Base-by-base conservation (phyloP, 2,797 vertebrate genomes). In the Toxotes lorentzi region DNA sequence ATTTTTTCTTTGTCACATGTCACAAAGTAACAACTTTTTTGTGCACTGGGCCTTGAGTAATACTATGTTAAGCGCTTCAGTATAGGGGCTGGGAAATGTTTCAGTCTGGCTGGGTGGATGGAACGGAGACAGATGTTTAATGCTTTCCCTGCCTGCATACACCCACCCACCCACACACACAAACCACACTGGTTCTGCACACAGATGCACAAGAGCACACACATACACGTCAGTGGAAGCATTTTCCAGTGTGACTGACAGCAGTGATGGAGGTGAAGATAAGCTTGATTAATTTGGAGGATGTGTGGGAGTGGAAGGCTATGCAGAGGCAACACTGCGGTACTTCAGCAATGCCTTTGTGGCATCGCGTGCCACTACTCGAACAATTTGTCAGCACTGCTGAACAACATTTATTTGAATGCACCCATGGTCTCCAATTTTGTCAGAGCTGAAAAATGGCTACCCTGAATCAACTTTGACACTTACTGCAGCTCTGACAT, bases 41-140 rank as follows among this genome's bases (percentile, higher is more conserved):
- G 35, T 34, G 34, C 23, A 53, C 16, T 2, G 56, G 38, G n/a
- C 50, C 77, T 82, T 34, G 8, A 63, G 53, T 73, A 61, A 61
- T 38, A 34, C 60, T 43, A 60, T 79, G 66, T 77, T 53, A 61
- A 80, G 71, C 66, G 79, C 56, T 84, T 69, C 53, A 69, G 48
- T 21, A 43, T 27, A 23, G 48, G 11, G 66, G 10, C 71, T 64
- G 53, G 70, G 51, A 75, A 81, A 84, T 59, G 70, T 62, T 79
- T 76, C 60, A 53, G 62, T 76, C 64, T 76, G 75, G 62, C 70
- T 50, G 60, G 48, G 56, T 82, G 66, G 70, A 83, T 68, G 67
- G 73, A 85, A 72, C 70, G 65, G 58, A 90, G 89, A 93, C 94
- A 94, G 91, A 95, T 94, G 92, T 93, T 93, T 85, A 89, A 88